Base-by-base conservation (phyloP, 2,888 invertebrate species). In the Nephrotoma appendiculata region DNA sequence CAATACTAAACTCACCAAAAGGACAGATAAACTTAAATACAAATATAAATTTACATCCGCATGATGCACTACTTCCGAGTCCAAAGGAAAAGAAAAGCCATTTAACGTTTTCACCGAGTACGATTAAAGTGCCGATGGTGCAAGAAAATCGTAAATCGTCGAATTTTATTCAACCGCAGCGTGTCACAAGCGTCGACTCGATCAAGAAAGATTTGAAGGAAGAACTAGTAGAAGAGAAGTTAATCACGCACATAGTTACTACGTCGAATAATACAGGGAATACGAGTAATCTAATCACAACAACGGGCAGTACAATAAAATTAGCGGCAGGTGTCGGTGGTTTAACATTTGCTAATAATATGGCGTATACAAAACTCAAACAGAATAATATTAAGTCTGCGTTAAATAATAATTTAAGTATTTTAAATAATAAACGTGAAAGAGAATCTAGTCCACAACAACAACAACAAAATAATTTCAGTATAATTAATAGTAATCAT, bases 41-140 rank as follows among this genome's bases (percentile, higher is more conserved):
- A 48, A 87, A 87, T 43, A 88, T 87, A 87, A 42, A 86, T 52
- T 41, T 71, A 86, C 43, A 83, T 45, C 31, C n/a, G 5, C 92
- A 88, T 48, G 88, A 88, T 19, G 91, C 92, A 43, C 92, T 94
- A 31, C 92, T 93, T 41, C 93, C 93, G 7, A 95, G 95, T 89
- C 95, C 95, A 7, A 93, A 94, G 88, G 92, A 94, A 89, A 94
- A 93, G 89, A 95, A 95, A 89, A 95, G 95, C 89, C 95, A 95
- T 90, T 90, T 95, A 89, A 95, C 95, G 45, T 95, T 95, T 90
- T 95, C 95, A 31, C 95, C 95, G 5, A 94, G 94, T 88, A 93
- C 94, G 87, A 94, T 95, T 88, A 95, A 95, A 91, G 92, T 95
- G 84, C 91, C 94, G 41, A 93, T 93, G 89, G 92, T 93, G 31